Percentiles rank a stretch among this genome's conserved stretches.
Evolutionary conservation across 2,797 vertebrate species (phyloP).

Genomic region (Trachops cirrhosus): DNA sequence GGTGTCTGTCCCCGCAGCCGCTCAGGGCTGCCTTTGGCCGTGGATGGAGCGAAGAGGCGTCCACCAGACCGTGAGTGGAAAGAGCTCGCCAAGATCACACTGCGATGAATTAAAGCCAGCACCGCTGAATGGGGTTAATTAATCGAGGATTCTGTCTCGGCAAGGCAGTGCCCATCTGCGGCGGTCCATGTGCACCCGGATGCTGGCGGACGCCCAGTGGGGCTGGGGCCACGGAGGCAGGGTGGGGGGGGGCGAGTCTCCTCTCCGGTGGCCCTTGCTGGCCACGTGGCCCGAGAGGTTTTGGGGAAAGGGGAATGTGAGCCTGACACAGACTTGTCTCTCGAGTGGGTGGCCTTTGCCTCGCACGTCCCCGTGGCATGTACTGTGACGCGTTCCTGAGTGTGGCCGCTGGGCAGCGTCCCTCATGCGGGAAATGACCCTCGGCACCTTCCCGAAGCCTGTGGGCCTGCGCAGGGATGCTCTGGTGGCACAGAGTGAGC

Average conservation of each 20-base stretch:
- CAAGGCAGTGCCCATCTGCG: background rate
- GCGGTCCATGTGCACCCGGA: background rate
- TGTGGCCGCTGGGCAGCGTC: slow-evolving; percentile 5
- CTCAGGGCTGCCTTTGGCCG: background rate
- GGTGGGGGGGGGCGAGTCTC: background rate
- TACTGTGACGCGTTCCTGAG: background rate
- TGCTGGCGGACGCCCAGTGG: background rate
- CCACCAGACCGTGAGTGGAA: background rate
- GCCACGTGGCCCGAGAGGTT: background rate
- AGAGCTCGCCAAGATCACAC: slow-evolving; percentile 7
- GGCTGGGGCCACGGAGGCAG: background rate
- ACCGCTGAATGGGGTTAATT: slow-evolving; percentile 10
- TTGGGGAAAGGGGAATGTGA: background rate
- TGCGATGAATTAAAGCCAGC: background rate
- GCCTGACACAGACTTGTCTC: background rate
- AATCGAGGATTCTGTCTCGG: background rate
- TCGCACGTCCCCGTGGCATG: background rate
- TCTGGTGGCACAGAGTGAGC: slow-evolving; percentile 45
- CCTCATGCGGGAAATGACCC: slow-evolving; percentile 50
- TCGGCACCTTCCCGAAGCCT: background rate
- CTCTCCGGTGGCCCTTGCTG: background rate
- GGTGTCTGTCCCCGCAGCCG: background rate
- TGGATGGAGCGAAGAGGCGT: slow-evolving; percentile 18
- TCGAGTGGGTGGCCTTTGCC: background rate
- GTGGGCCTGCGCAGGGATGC: background rate